Evolutionary conservation across 2,888 invertebrate genomes (phyloP), one percentile per base, ranked within the genome.

Genomic region (Zelleria hepariella): DNA sequence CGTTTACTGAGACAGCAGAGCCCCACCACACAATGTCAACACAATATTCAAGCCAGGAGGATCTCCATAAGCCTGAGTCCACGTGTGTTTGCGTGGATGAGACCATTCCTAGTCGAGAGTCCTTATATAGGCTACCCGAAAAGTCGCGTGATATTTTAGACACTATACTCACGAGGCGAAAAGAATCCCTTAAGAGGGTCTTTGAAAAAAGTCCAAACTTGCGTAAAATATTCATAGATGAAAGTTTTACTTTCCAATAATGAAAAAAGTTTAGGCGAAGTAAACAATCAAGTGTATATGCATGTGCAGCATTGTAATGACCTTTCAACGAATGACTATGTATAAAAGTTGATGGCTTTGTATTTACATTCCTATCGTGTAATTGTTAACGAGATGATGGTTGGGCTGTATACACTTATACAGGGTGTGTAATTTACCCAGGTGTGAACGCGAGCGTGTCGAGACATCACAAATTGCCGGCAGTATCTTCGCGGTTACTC

Each of bases 21-120:
- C 69, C 62, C 23, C 68, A 63, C 65, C 78, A 71, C 26, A 72
- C 73, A 42, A 69, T 71, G 5, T 80, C 68, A 24, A 86, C 86
- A 25, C 87, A 87, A 65, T 87, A 75, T 69, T 84, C 83, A 0
- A 82, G 80, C 58, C 76, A 77, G 68, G 85, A 86, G 69, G 74
- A 79, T 52, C 18, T 81, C 4, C 56, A 62, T 62, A 2, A 62
- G 2, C 60, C 68, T 53, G 63, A 70, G 60, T 54, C 65, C n/a
- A 61, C 61, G 25, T 85, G 85, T 62, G 66, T 73, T 1, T 86
- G 85, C 60, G 59, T 67, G 58, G 67, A 70, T 10, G 63, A 67
- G 24, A n/a, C 58, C 1, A 21, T 60, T 8, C 55, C 62, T 48
- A 58, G 60, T 25, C n/a, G 27, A 1, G 60, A 62, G 58, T 60